Base-by-base conservation (phyloP, 2,888 invertebrate species). In the Sesia bembeciformis region DNA sequence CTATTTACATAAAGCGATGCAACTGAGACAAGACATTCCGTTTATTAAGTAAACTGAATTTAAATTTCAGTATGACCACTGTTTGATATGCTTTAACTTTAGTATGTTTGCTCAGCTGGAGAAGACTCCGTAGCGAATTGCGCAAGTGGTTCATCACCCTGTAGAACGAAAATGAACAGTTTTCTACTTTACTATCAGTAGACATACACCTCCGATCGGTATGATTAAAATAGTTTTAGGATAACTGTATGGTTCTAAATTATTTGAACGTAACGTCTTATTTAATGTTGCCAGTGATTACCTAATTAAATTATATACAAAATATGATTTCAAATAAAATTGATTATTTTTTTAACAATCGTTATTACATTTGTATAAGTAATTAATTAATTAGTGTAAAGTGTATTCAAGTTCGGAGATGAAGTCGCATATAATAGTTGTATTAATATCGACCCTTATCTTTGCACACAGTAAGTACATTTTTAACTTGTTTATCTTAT, bases 381-480 rank as follows among this genome's bases (percentile, higher is more conserved):
- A 23, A 23, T 23, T 23, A 23, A 23, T 23, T 23, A 23, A 23
- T 23, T 23, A 23, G 23, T 23, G 23, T 1, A 23, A 23, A 23
- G 23, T 23, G 23, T 23, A 23, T 23, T 23, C 23, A 23, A 23
- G 23, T 23, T 23, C 23, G 23, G 46, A 46, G 8, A 78, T 76
- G 76, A 72, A 70, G 68, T 62, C 65, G 40, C 65, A 68, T 73
- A 70, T 65, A 62, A 61, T 72, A 56, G 57, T 63, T 54, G 61
- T 70, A 60, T 65, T 70, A 53, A 56, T 73, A 56, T 57, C 56
- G 49, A 57, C 64, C 55, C 57, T 73, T 57, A 56, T 64, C 56
- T 64, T 66, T 60, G 58, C 68, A 61, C 63, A 65, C 58, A 66
- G 80, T 81, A 71, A 80, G 80, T 78, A 23, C 23, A 23, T 23